Conservation (phyloP, 2,888 invertebrate genomes). For the Agrotis exclamationis region DNA sequence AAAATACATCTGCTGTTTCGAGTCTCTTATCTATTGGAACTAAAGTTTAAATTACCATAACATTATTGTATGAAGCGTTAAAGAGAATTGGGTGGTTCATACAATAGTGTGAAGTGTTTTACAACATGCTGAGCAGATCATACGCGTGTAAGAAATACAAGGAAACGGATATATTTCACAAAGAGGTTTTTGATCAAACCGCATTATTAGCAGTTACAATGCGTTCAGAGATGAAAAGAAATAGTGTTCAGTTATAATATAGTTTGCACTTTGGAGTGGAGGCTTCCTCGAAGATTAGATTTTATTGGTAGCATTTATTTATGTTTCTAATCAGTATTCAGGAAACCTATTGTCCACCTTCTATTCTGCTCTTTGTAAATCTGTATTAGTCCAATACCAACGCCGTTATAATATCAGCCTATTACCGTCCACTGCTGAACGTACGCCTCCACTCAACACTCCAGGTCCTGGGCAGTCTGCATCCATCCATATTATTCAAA, state of each 20-base stretch:
- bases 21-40: background rate
- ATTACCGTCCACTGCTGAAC: no score
- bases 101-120: slow-evolving; percentile 59
- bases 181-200: slow-evolving; percentile 56
- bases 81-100: background rate
- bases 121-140: slow-evolving; percentile 46
- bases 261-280: background rate
- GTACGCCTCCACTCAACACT: no score
- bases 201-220: slow-evolving; percentile 39
- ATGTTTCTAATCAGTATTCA: background rate
- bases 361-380: no score
- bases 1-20: slow-evolving; percentile 18
- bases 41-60: slow-evolving; percentile 21
- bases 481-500: no score
- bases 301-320: background rate
- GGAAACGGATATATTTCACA: slow-evolving; percentile 69
- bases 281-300: background rate
- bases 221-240: slow-evolving; percentile 6
- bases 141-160: slow-evolving; percentile 56
- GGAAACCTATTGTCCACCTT: no score
- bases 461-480: no score
- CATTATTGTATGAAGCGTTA: background rate
- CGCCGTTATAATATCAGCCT: no score
- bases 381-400: no score
- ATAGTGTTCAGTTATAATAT: slow-evolving; percentile 4